Conservation (phyloP, 2,113 vertebrate genomes). For the Calidris pugnax region DNA sequence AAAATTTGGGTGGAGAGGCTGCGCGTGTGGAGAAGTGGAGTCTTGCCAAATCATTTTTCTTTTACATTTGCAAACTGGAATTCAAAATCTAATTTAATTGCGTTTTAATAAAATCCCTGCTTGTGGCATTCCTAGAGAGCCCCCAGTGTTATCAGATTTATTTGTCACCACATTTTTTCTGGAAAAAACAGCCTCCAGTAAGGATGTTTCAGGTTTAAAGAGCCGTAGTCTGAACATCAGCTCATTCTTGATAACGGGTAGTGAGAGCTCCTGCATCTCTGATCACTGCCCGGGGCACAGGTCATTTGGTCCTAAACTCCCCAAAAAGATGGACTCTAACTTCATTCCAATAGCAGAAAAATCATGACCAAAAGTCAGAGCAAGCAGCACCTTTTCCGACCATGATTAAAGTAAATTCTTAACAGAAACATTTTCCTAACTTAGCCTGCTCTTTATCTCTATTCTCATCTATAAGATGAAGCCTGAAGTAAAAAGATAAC, state of each 20-base stretch:
- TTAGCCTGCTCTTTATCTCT: background rate
- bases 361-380: background rate
- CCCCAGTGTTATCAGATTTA: background rate
- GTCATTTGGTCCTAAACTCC: background rate
- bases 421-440: background rate
- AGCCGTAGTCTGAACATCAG: background rate
- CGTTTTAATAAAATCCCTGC: background rate
- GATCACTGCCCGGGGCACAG: background rate
- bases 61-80: background rate
- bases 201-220: background rate
- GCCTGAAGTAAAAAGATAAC: background rate
- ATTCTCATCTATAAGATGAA: background rate
- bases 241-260: background rate
- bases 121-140: background rate
- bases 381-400: background rate
- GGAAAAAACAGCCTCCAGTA: background rate
- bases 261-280: background rate
- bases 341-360: background rate
- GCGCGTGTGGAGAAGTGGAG: fast-evolving
- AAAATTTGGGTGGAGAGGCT: background rate
- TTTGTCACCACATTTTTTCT: background rate
- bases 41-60: background rate
- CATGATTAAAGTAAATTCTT: background rate
- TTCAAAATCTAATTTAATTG: background rate
- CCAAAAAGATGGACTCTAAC: background rate